Conservation (phyloP, 2,113 vertebrate species). For the Pteruthius melanotis region DNA sequence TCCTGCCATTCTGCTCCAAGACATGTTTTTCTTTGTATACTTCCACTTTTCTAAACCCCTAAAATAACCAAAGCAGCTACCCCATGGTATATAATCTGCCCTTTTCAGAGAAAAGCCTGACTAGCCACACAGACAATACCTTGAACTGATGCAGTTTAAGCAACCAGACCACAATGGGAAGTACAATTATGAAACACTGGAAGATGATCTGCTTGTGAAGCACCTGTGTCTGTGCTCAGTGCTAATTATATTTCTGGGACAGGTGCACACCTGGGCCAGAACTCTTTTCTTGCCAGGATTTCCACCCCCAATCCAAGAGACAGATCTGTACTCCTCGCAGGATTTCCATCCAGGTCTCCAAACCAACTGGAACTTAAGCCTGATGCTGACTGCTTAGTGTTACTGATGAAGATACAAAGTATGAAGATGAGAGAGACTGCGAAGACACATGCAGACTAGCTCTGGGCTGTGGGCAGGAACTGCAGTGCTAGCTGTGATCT, state of each 20-base stretch:
- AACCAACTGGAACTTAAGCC: not conserved
- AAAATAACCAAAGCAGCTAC: slow-evolving; percentile 47
- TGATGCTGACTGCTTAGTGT: not conserved
- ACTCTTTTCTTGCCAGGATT: not conserved
- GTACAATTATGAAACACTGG: not conserved
- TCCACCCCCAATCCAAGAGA: not conserved
- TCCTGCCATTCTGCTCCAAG: not conserved
- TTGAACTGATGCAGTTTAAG: not conserved
- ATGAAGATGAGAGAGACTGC: not conserved
- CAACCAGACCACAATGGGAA: not conserved
- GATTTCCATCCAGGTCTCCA: not conserved
- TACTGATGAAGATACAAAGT: not conserved
- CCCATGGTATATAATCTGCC: not conserved
- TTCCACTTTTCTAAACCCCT: not conserved
- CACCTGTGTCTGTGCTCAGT: not conserved
- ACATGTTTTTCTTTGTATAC: not conserved
- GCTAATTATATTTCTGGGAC: not conserved
- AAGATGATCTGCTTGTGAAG: not conserved
- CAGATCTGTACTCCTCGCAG: not conserved
- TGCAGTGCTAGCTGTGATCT: not conserved
- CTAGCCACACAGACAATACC: fast-evolving
- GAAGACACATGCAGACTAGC: not conserved
- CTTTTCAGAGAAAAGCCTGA: not conserved
- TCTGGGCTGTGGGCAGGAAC: not conserved
- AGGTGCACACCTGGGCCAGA: not conserved